A percentile compares a stretch with the other conserved stretches of the same genome.
These are phyloP conservation scores for Tiphia femorata DNA, from an alignment of 2,888 invertebrate genomes.

Conservation along the genomic window DNA sequence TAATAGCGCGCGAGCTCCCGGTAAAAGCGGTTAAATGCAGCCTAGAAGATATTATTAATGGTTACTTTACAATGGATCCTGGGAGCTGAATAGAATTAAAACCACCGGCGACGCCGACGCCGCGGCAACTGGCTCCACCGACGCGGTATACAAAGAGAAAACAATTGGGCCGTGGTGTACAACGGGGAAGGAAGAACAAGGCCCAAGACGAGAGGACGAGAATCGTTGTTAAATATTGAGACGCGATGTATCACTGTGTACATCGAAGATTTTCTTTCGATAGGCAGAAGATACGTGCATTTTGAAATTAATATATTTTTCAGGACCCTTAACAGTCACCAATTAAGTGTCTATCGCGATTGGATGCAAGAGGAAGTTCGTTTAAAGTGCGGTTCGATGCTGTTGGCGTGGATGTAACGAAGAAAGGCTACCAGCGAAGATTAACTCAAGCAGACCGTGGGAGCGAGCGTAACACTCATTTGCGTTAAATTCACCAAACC, in stretches of 20 bases:
- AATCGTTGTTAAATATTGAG: too few species aligned
- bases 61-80: slow-evolving; percentile 35
- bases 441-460: background rate
- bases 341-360: too few species aligned
- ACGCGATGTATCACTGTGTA: too few species aligned
- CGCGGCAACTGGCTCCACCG: slow-evolving; percentile 7
- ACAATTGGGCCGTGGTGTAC: background rate
- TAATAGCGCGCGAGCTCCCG: slow-evolving; percentile 28
- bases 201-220: background rate
- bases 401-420: too few species aligned
- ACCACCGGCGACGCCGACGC: slow-evolving; percentile 26
- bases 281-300: too few species aligned
- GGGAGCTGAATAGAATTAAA: slow-evolving; percentile 26
- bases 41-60: slow-evolving; percentile 38
- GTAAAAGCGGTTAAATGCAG: slow-evolving; percentile 32
- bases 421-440: background rate
- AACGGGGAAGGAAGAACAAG: background rate
- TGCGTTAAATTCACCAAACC: background rate
- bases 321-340: too few species aligned
- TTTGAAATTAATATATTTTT: too few species aligned
- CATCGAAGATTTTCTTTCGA: too few species aligned
- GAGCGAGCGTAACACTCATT: slow-evolving; percentile 1
- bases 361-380: too few species aligned
- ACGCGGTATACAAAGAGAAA: slow-evolving; percentile 1
- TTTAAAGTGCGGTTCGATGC: too few species aligned